Conservation (phyloP, 2,888 invertebrate species). For the Sinotaia quadrata region DNA sequence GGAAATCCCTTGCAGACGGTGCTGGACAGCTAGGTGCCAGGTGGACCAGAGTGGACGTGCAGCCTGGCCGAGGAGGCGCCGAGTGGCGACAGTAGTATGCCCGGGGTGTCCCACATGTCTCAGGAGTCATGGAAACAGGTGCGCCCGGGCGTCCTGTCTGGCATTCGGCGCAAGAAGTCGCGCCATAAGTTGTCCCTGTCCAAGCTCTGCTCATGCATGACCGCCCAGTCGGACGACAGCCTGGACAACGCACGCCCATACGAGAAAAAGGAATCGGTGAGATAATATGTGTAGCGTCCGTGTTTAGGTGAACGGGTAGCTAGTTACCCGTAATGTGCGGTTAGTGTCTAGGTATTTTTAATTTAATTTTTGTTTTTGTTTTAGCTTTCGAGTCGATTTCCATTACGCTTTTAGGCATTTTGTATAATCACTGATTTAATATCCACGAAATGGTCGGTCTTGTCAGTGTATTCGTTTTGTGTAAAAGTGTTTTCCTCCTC, state of each 20-base stretch:
- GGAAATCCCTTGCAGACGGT: background rate
- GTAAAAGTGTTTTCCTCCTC: no score
- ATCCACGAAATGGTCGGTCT: no score
- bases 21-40: background rate
- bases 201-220: slow-evolving; percentile 46
- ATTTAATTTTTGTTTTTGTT: no score
- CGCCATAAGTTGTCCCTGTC: slow-evolving; percentile 42
- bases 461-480: no score
- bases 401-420: no score
- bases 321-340: background rate
- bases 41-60: background rate
- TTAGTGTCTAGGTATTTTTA: no score
- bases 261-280: slow-evolving; percentile 10
- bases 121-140: slow-evolving; percentile 42
- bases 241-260: slow-evolving; percentile 29
- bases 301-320: background rate
- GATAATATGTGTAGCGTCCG: background rate
- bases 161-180: slow-evolving; percentile 37
- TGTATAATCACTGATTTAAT: no score
- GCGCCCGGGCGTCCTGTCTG: slow-evolving; percentile 31
- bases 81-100: slow-evolving; percentile 33
- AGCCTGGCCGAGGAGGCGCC: background rate
- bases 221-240: slow-evolving; percentile 34
- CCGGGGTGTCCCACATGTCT: slow-evolving; percentile 37
- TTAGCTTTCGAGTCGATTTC: no score